phyloP scores from a whole-genome alignment of 2,113 vertebrate genomes.

The Saccopteryx leptura region DNA sequence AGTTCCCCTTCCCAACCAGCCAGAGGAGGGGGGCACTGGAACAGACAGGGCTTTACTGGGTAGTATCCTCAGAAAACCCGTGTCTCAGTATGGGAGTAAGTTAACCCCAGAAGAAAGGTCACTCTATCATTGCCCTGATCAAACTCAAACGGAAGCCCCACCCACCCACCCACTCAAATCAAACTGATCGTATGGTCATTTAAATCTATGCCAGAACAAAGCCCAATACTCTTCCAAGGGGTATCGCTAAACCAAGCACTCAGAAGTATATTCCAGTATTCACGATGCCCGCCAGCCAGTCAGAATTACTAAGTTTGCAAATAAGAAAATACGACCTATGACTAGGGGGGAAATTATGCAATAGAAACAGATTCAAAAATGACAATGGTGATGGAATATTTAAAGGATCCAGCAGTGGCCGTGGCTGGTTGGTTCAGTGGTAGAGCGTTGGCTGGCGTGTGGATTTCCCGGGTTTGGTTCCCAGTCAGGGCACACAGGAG shows the following conservation, averaged over 20 bases:
- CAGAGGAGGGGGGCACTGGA: neutral
- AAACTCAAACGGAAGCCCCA: neutral
- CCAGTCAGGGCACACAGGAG: too few species aligned
- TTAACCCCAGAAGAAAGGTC: neutral
- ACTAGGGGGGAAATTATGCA: neutral
- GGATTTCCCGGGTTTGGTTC: too few species aligned
- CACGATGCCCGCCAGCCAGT: neutral
- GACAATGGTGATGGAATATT: neutral
- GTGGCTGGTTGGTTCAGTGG: neutral
- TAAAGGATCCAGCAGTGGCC: neutral
- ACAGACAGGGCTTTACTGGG: neutral
- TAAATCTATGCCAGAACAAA: neutral
- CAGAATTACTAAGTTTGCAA: neutral
- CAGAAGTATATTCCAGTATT: neutral
- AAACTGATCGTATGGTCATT: neutral
- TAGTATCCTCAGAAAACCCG: neutral
- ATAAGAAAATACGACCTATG: neutral
- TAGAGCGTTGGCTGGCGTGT: too few species aligned
- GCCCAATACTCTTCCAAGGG: neutral
- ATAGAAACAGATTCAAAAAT: neutral
- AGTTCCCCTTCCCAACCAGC: neutral
- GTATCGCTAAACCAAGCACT: neutral
- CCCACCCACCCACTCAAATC: neutral
- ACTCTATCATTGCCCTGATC: neutral
- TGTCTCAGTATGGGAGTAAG: neutral